A percentile compares a stretch with the other conserved stretches of the same genome.
Evolutionary conservation across 2,113 vertebrate genomes (phyloP).

Genomic region (Hemibagrus wyckioides): DNA sequence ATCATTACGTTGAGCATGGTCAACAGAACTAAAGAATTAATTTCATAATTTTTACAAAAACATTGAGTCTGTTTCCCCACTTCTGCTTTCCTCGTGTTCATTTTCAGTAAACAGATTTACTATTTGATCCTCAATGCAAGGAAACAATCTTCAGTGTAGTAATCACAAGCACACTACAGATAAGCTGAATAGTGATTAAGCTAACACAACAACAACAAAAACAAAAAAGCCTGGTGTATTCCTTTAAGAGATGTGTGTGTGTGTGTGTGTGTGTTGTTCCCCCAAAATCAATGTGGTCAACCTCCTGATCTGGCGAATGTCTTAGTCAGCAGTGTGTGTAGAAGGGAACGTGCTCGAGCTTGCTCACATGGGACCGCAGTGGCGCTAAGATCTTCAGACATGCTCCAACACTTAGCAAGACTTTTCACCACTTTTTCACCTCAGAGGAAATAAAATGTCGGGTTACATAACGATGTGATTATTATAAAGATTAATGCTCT

Average conservation of each 20-base stretch:
- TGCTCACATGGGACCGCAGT: slow-evolving; percentile 1
- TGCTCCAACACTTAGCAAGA: not conserved
- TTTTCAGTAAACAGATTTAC: too few species aligned
- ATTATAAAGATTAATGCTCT: not conserved
- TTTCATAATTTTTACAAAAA: too few species aligned
- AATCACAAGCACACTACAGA: too few species aligned
- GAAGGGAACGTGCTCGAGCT: slow-evolving; percentile 21
- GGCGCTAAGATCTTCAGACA: slow-evolving; percentile 1
- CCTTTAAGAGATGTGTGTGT: not conserved
- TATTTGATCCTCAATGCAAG: too few species aligned
- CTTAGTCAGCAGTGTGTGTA: not conserved
- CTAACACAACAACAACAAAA: too few species aligned
- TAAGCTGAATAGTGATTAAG: too few species aligned
- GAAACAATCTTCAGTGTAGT: too few species aligned
- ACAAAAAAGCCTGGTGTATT: not conserved
- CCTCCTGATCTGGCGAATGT: not conserved
- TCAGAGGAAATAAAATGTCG: not conserved
- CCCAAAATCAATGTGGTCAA: not conserved
- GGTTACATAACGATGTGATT: not conserved
- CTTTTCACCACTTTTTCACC: not conserved
- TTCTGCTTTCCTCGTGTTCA: too few species aligned
- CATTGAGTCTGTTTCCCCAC: too few species aligned
- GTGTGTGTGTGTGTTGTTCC: too few species aligned
- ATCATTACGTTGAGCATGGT: too few species aligned
- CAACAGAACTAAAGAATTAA: too few species aligned